Evolutionary conservation across 2,113 vertebrate genomes (phyloP).

Genomic region (Mus pahari): DNA sequence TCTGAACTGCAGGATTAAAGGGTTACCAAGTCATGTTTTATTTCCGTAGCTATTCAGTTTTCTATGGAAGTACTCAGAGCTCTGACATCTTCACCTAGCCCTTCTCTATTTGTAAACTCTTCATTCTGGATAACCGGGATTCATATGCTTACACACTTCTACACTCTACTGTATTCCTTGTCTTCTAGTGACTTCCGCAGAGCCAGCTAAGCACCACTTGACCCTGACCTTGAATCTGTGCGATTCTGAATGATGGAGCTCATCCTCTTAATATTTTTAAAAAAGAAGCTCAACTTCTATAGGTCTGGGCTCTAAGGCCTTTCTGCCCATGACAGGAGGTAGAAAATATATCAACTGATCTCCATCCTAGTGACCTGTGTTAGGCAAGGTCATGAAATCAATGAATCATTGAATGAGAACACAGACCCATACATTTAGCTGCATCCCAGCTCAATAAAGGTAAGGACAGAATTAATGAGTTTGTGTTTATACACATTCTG

Average conservation of each 20-base stretch:
- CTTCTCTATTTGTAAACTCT: not conserved
- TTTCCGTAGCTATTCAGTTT: not conserved
- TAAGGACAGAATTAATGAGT: constrained; percentile 21
- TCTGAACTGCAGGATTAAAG: not conserved
- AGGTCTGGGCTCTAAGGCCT: not conserved
- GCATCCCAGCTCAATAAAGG: not conserved
- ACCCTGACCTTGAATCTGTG: not conserved
- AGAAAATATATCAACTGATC: not conserved
- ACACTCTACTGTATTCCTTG: not conserved
- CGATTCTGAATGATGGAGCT: not conserved
- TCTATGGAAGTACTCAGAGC: not conserved
- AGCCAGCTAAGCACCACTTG: not conserved
- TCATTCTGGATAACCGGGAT: not conserved
- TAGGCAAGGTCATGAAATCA: constrained; percentile 2
- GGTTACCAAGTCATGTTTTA: not conserved
- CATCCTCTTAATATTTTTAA: not conserved
- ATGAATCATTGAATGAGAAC: not conserved
- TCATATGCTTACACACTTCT: not conserved
- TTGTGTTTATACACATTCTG: not conserved
- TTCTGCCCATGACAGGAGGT: not conserved
- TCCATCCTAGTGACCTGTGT: not conserved
- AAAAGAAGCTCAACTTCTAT: not conserved
- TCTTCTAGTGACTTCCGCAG: not conserved
- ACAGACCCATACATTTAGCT: constrained; percentile 5
- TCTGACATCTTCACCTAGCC: not conserved